Evolutionary conservation across 2,888 invertebrate species (phyloP).

Genomic region (Pristionchus japonicus): DNA sequence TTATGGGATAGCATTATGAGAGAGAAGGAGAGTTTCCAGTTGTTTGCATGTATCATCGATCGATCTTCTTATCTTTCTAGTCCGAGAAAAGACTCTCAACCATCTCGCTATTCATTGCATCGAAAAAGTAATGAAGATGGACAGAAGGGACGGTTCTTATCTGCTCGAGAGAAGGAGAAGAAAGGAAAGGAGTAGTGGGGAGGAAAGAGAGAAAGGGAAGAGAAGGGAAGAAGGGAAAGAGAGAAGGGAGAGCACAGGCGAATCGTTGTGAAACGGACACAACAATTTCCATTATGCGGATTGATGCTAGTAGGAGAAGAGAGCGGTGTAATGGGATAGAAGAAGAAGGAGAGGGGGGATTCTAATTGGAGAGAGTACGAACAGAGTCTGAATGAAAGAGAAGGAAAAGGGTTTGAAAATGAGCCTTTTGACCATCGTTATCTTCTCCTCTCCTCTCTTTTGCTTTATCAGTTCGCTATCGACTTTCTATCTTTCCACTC

Average conservation of each 20-base stretch:
- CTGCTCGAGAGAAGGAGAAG: not conserved
- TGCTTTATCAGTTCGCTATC: not conserved
- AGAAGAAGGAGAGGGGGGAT: not conserved
- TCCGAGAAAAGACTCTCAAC: not conserved
- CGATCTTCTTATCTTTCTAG: not conserved
- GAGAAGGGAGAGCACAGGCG: not conserved
- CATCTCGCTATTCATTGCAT: not conserved
- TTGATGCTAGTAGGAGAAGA: not conserved
- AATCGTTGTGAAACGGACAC: conserved; percentile 26
- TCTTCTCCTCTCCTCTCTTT: not conserved
- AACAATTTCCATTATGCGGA: conserved; percentile 37
- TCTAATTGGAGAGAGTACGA: conserved; percentile 1
- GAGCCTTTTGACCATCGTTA: not conserved
- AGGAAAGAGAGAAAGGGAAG: not conserved
- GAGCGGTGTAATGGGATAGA: conserved; percentile 29
- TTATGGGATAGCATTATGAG: not conserved
- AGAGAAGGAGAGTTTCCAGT: not conserved
- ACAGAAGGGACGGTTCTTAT: conserved; percentile 27
- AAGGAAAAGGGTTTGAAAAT: not conserved
- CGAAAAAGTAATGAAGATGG: conserved; percentile 21
- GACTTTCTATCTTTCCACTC: not conserved
- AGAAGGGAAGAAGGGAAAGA: not conserved
- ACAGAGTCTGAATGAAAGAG: not conserved
- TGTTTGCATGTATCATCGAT: not conserved
- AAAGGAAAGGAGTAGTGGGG: conserved; percentile 7